These are phyloP conservation scores for Tanytarsus gracilentus DNA, from an alignment of 2,888 invertebrate genomes.

Conservation along the genomic window DNA sequence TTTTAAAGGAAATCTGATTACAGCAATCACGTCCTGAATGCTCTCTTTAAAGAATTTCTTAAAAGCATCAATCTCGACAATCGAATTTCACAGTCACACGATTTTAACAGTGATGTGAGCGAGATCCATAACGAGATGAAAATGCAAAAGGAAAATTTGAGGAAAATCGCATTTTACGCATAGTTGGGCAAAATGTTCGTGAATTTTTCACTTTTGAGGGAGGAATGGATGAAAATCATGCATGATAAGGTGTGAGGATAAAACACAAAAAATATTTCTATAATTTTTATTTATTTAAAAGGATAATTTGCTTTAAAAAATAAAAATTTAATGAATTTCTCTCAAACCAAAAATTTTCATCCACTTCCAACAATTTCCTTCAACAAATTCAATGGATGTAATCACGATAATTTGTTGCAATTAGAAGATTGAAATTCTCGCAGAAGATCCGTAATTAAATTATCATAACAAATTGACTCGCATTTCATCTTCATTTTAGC, in stretches of 20 bases:
- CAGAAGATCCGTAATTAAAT: slow-evolving; percentile 20
- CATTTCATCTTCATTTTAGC: not conserved
- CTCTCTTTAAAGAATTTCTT: slow-evolving; percentile 13
- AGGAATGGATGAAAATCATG: no score
- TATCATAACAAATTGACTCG: slow-evolving; percentile 26
- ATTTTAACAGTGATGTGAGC: not conserved
- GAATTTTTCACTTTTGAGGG: no score
- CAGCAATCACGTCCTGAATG: slow-evolving; percentile 18
- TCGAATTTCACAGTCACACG: slow-evolving; percentile 14
- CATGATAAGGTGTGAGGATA: no score
- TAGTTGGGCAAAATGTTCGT: no score
- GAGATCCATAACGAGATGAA: not conserved
- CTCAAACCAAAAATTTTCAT: not conserved
- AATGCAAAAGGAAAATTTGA: not conserved
- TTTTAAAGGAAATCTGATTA: slow-evolving; percentile 18
- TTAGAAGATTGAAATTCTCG: slow-evolving; percentile 21
- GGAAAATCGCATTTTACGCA: no score
- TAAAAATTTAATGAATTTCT: no score
- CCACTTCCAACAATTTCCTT: not conserved
- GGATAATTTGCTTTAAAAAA: no score
- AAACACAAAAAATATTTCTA: no score
- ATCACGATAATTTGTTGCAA: slow-evolving; percentile 21
- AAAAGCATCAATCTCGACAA: slow-evolving; percentile 5
- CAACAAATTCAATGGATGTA: not conserved
- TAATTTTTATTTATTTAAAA: no score